Conservation (phyloP, 1,140 invertebrate genomes). For the Polypedilum pembai region DNA sequence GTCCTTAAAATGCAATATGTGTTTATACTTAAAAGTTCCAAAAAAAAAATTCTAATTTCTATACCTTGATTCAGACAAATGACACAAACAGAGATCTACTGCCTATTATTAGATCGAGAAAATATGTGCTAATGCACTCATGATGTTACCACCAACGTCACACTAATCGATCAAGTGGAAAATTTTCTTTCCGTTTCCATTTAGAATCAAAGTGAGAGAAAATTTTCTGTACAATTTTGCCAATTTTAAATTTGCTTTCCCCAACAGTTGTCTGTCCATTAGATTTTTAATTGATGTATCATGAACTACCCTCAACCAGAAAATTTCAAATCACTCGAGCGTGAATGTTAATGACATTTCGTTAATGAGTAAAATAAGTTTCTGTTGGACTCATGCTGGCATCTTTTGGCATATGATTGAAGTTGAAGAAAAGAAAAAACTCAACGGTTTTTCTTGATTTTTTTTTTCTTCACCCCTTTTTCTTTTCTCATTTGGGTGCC, state of each 20-base stretch:
- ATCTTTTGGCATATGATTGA: background rate
- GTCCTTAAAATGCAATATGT: too few species aligned
- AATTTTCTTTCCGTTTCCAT: background rate
- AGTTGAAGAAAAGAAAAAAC: background rate
- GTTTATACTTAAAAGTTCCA: too few species aligned
- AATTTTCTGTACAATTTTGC: constrained; percentile 9
- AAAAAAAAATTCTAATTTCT: too few species aligned
- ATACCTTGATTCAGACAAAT: background rate
- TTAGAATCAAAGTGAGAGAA: background rate
- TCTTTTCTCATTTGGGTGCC: background rate
- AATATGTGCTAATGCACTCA: constrained; percentile 7
- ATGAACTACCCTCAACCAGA: background rate
- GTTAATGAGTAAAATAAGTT: background rate
- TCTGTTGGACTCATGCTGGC: background rate
- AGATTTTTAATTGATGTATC: constrained; percentile 19
- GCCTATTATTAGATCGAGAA: background rate
- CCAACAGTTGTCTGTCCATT: background rate
- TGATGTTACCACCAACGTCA: background rate
- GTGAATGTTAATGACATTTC: constrained; percentile 11
- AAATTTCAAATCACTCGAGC: constrained; percentile 3
- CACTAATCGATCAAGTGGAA: constrained; percentile 25
- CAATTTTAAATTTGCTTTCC: background rate
- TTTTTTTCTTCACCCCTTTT: background rate
- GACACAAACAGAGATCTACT: background rate
- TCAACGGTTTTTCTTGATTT: background rate